phyloP scores from a whole-genome alignment of 2,797 vertebrate genomes.

The Lutjanus argentimaculatus region DNA sequence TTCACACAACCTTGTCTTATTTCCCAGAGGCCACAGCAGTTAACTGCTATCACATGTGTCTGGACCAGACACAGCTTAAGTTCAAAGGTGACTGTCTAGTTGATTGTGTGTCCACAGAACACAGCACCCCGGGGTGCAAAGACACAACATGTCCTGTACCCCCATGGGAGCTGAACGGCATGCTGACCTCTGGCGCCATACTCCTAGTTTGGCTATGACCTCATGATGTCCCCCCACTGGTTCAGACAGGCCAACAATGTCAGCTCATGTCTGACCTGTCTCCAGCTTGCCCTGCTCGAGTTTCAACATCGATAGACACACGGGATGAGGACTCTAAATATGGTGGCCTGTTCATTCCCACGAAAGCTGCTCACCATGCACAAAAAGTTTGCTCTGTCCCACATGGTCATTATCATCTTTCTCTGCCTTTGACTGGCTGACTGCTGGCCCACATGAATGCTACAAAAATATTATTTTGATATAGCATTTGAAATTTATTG shows the following conservation, averaged over 20 bases:
- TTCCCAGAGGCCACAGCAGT: constrained; percentile 17
- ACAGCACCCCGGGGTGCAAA: constrained; percentile 51
- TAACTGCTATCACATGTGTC: constrained; percentile 45
- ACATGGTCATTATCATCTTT: constrained; percentile 5
- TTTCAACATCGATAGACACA: constrained; percentile 45
- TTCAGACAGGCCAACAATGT: constrained; percentile 45
- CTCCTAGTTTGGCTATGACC: constrained; percentile 59
- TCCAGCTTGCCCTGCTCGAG: constrained; percentile 20
- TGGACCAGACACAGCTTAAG: constrained; percentile 18
- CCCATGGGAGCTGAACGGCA: constrained; percentile 39
- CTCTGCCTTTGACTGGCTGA: neutral
- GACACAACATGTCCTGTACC: constrained; percentile 46
- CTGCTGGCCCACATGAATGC: neutral
- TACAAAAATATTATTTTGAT: neutral
- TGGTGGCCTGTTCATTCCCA: neutral
- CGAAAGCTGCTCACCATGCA: constrained; percentile 14
- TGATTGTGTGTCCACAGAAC: constrained; percentile 51
- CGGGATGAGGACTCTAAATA: constrained; percentile 31
- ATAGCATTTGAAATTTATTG: neutral
- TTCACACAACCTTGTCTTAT: constrained; percentile 23
- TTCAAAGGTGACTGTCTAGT: constrained; percentile 49
- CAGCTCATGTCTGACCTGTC: constrained; percentile 43
- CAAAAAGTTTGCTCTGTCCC: constrained; percentile 18
- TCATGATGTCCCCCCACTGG: constrained; percentile 49
- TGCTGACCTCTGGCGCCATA: constrained; percentile 55